phyloP scores from a whole-genome alignment of 2,888 invertebrate genomes.

The Drosophila mulleri region DNA sequence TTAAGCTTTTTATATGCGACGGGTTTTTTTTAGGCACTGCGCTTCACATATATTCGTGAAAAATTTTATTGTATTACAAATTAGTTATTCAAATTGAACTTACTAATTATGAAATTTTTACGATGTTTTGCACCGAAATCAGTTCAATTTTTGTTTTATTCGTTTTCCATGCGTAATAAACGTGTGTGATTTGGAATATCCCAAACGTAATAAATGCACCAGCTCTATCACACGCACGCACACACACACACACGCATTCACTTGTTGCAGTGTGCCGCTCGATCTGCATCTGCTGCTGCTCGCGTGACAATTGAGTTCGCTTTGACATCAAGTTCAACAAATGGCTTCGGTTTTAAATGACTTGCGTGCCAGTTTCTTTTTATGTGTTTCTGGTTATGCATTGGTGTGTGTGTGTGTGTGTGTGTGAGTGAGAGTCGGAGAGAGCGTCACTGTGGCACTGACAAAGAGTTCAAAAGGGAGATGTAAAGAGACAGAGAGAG shows the following conservation, averaged over 20 bases:
- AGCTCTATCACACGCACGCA: not conserved
- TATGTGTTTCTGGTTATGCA: constrained; percentile 11
- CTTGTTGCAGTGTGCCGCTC: constrained; percentile 15
- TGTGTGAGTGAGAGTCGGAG: not conserved
- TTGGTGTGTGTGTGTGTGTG: not conserved
- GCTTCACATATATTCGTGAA: constrained; percentile 65
- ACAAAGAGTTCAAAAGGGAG: not conserved
- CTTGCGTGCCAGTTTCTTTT: constrained; percentile 43
- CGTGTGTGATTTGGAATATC: constrained; percentile 2
- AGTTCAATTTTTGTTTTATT: constrained; percentile 20
- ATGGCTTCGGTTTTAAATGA: constrained; percentile 63
- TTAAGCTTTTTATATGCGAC: constrained; percentile 9
- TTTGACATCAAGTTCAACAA: constrained; percentile 80
- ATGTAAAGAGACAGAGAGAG: not conserved
- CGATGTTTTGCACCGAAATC: constrained; percentile 45
- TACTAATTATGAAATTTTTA: constrained; percentile 62
- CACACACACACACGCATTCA: constrained; percentile 5
- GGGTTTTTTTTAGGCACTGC: constrained; percentile 20
- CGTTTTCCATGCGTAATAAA: constrained; percentile 2
- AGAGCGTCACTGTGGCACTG: not conserved
- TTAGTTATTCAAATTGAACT: constrained; percentile 54
- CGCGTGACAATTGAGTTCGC: constrained; percentile 79
- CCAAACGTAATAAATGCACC: not conserved
- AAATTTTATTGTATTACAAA: constrained; percentile 54
- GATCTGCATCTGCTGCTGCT: constrained; percentile 60